Conservation (phyloP, 2,888 invertebrate genomes). For the Ypsolopha scabrella region DNA sequence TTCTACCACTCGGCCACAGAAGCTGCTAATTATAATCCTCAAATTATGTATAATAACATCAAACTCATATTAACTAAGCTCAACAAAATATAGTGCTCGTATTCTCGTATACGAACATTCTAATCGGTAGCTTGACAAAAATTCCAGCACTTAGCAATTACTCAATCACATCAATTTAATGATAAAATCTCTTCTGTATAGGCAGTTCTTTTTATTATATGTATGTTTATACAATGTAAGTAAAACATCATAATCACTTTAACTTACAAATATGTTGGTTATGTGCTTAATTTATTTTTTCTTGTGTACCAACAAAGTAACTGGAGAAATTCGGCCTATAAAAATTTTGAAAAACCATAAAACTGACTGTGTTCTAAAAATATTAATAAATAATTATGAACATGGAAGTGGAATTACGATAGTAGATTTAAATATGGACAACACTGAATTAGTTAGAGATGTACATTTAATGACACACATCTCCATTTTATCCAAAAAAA, state of each 20-base stretch:
- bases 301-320: not conserved
- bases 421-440: conserved; percentile 8
- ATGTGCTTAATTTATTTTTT: not conserved
- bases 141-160: too few relatives aligned
- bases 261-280: not conserved
- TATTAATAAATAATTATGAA: conserved; percentile 8
- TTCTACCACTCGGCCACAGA: too few relatives aligned
- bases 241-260: not conserved
- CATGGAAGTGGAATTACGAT: conserved; percentile 8
- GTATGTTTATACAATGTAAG: too few relatives aligned
- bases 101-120: too few relatives aligned
- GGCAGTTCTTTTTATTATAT: too few relatives aligned
- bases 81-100: too few relatives aligned
- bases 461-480: conserved; percentile 5
- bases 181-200: too few relatives aligned
- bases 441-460: conserved; percentile 9
- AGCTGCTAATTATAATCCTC: too few relatives aligned
- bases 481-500: conserved; percentile 8
- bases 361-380: not conserved
- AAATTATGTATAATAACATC: too few relatives aligned
- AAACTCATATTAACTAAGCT: too few relatives aligned
- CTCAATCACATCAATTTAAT: too few relatives aligned
- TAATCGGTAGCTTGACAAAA: too few relatives aligned
- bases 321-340: not conserved
- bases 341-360: not conserved